A percentile compares a stretch with the other conserved stretches of the same genome.
These are phyloP conservation scores for Drosophila tristis DNA, from an alignment of 1,140 invertebrate genomes.

Conservation along the genomic window DNA sequence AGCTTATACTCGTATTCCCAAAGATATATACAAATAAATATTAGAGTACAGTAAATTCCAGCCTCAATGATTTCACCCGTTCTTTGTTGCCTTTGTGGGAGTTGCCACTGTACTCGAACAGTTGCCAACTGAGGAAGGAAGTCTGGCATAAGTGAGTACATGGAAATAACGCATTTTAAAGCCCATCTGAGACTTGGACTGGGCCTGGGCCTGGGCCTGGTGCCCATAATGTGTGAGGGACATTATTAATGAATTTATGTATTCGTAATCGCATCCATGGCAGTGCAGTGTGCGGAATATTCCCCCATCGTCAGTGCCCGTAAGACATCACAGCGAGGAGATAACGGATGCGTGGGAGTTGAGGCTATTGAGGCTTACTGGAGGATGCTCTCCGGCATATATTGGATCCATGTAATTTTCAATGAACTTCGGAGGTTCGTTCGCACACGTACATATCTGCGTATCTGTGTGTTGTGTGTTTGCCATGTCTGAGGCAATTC, in stretches of 20 bases:
- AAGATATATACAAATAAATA: slow-evolving; percentile 45
- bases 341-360: slow-evolving; percentile 8
- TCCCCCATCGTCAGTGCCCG: slow-evolving; percentile 15
- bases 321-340: slow-evolving; percentile 7
- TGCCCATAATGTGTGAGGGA: slow-evolving; percentile 51
- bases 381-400: too few species aligned
- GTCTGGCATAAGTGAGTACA: slow-evolving; percentile 23
- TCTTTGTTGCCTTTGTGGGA: neutral
- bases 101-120: slow-evolving; percentile 13
- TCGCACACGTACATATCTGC: neutral
- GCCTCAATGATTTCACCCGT: neutral
- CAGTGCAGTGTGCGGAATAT: neutral
- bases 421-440: neutral
- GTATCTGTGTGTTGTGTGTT: slow-evolving; percentile 12
- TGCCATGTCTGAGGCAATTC: slow-evolving; percentile 26
- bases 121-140: slow-evolving; percentile 3
- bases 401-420: too few species aligned
- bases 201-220: too few species aligned
- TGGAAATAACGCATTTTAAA: slow-evolving; percentile 46
- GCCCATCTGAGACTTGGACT: slow-evolving; percentile 47
- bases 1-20: slow-evolving; percentile 32
- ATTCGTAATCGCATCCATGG: slow-evolving; percentile 49
- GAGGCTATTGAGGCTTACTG: slow-evolving; percentile 17
- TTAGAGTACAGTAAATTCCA: slow-evolving; percentile 40
- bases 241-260: slow-evolving; percentile 75